These are phyloP conservation scores for Leuctra nigra DNA, from an alignment of 2,888 invertebrate genomes.

Conservation along the genomic window DNA sequence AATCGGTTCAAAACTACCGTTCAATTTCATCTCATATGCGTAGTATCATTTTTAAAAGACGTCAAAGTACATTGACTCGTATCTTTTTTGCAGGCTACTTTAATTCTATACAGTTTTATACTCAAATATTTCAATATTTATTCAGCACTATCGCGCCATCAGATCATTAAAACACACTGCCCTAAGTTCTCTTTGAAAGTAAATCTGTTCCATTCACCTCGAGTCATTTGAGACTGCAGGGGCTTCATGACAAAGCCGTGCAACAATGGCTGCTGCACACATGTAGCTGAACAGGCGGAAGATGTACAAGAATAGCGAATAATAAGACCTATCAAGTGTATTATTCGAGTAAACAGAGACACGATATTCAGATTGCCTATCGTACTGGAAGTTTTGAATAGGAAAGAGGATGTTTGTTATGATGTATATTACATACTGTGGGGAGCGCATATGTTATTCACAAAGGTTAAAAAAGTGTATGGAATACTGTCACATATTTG, in stretches of 20 bases:
- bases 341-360: neutral
- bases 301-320: slow-evolving; percentile 15
- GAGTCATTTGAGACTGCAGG: slow-evolving; percentile 10
- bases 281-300: slow-evolving; percentile 5
- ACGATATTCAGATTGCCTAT: slow-evolving; percentile 13
- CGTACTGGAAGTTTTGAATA: slow-evolving; percentile 14
- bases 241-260: neutral
- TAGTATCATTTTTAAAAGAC: too few species aligned
- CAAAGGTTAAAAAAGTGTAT: neutral
- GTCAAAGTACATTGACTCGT: too few species aligned
- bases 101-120: too few species aligned
- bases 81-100: too few species aligned
- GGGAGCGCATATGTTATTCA: slow-evolving; percentile 8
- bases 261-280: slow-evolving; percentile 7
- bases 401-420: slow-evolving; percentile 5
- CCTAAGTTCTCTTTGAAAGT: slow-evolving; percentile 4
- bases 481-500: too few species aligned
- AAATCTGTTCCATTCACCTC: slow-evolving; percentile 8
- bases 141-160: slow-evolving; percentile 1
- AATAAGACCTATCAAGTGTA: slow-evolving; percentile 12
- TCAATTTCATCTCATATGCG: too few species aligned
- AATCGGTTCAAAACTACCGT: too few species aligned
- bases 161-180: slow-evolving; percentile 4
- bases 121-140: slow-evolving; percentile 2
- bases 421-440: neutral